Percentiles rank a stretch among this genome's conserved stretches.
These are phyloP conservation scores for Premnoplex brunnescens DNA, from an alignment of 2,797 vertebrate species.

Conservation along the genomic window DNA sequence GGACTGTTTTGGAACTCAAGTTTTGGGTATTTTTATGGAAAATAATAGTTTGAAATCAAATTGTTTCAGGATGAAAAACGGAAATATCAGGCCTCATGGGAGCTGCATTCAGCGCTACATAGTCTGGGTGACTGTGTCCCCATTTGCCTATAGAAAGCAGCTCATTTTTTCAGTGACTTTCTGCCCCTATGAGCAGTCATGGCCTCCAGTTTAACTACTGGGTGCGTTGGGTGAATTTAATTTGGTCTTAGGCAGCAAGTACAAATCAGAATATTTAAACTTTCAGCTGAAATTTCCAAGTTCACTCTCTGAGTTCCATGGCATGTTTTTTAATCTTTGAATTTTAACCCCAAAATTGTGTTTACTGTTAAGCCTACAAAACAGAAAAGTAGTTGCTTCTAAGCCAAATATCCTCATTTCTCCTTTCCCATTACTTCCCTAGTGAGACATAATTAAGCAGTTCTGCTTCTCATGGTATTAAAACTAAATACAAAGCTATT, in stretches of 20 bases:
- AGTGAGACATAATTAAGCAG: constrained; percentile 32
- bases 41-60: background rate
- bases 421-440: constrained; percentile 9
- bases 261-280: background rate
- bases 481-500: constrained; percentile 40
- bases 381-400: background rate
- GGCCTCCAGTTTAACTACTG: background rate
- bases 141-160: background rate
- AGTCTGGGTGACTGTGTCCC: background rate
- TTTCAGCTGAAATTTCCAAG: background rate
- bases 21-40: background rate
- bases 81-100: background rate
- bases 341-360: background rate
- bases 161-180: background rate
- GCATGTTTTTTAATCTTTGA: background rate
- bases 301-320: background rate
- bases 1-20: background rate
- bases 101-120: background rate
- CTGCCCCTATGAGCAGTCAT: background rate
- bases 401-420: constrained; percentile 33
- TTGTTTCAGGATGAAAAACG: background rate
- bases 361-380: background rate
- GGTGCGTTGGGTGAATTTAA: background rate
- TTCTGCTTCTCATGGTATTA: background rate
- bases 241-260: background rate